Evolutionary conservation across 2,113 vertebrate species (phyloP), one percentile per base, ranked within the genome.

Genomic region (Etia nguti): DNA sequence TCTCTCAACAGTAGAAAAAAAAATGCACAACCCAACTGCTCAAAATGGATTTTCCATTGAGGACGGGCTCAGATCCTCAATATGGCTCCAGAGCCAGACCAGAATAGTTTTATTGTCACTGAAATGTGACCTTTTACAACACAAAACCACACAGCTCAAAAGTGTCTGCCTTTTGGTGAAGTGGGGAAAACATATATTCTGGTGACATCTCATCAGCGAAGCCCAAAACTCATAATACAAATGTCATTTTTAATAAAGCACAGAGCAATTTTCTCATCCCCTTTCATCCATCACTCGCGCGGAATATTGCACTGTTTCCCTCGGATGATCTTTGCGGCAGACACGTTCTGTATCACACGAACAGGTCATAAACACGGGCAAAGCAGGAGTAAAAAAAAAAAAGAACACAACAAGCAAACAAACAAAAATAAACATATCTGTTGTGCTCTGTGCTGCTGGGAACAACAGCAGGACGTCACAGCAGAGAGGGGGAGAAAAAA

Each of bases 161-260:
- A 86, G 50, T 73, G 75, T 6, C 36, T 79, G 83, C 75, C 18
- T 62, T 85, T 43, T 59, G 68, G 52, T 48, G 16, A 52, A 52
- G 65, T 50, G 56, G 18, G 12, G 52, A 81, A 89, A 86, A 88
- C 79, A 82, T 86, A 88, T 56, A 50, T 90, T 86, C 86, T 70
- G 77, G 81, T 85, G 84, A 81, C 83, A 81, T 90, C 55, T 91
- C 80, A 89, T 93, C 89, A 85, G 81, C 7, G 55, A 70, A 88
- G 79, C 68, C 80, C 36, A 18, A 75, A 75, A 9, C 81, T 89
- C 80, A 85, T 62, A 84, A 90, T 83, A 91, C 79, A 91, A 79
- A 90, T 86, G 85, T 85, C 83, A 80, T 83, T 79, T 88, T 92
- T 91, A 88, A 88, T 91, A 87, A 89, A 90, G 80, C 70, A 15